Evolutionary conservation across 2,888 invertebrate species (phyloP).

Genomic region (Cylloceria caligata): DNA sequence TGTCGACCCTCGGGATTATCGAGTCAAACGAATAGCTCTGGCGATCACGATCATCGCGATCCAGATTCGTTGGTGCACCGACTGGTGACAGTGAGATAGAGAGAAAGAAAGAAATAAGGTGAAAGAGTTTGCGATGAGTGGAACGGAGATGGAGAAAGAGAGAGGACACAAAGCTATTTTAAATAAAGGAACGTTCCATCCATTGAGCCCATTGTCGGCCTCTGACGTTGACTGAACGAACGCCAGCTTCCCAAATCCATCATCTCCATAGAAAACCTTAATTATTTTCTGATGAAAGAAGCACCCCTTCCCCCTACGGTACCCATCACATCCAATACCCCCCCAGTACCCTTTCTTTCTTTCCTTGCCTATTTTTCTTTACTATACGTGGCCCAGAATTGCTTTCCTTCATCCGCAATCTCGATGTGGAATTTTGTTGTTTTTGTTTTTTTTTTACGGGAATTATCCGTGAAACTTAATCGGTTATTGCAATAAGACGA

Average conservation of each 20-base stretch:
- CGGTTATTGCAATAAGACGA: neutral
- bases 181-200: constrained; percentile 84
- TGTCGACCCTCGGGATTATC: constrained; percentile 66
- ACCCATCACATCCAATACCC: constrained; percentile 42
- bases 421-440: neutral
- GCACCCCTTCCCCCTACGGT: constrained; percentile 66
- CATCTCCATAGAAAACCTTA: constrained; percentile 84
- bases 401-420: constrained; percentile 32
- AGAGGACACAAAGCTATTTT: constrained; percentile 84
- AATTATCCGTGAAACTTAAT: neutral
- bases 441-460: neutral
- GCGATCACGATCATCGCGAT: constrained; percentile 70
- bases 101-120: constrained; percentile 59
- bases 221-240: constrained; percentile 81
- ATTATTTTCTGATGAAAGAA: constrained; percentile 85
- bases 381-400: constrained; percentile 34
- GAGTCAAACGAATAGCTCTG: constrained; percentile 62
- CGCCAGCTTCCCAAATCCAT: constrained; percentile 80
- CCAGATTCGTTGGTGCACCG: constrained; percentile 71
- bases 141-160: constrained; percentile 60
- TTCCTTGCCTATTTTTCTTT: constrained; percentile 51
- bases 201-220: constrained; percentile 84
- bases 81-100: constrained; percentile 55
- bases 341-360: constrained; percentile 53
- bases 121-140: constrained; percentile 61